These are phyloP conservation scores for Thereva unica DNA, from an alignment of 2,888 invertebrate species.

Conservation along the genomic window DNA sequence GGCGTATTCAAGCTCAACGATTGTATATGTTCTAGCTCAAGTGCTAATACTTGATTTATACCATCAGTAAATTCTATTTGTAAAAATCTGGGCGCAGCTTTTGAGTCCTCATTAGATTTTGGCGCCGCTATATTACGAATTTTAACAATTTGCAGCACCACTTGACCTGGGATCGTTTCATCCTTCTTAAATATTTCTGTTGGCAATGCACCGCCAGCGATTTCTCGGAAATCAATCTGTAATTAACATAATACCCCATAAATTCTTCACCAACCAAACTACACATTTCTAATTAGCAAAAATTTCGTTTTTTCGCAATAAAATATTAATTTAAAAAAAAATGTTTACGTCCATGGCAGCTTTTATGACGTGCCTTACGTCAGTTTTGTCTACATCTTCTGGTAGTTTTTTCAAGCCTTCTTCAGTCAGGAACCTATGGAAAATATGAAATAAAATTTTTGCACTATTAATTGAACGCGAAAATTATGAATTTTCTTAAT, in stretches of 20 bases:
- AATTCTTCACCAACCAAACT: too few relatives aligned
- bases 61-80: slow-evolving; percentile 87
- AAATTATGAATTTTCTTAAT: slow-evolving; percentile 40
- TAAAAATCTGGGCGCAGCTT: slow-evolving; percentile 79
- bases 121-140: slow-evolving; percentile 87
- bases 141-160: slow-evolving; percentile 87
- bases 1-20: slow-evolving; percentile 78
- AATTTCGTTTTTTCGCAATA: neutral
- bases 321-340: slow-evolving; percentile 30
- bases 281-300: too few relatives aligned
- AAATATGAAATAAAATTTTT: neutral
- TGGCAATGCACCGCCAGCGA: slow-evolving; percentile 76
- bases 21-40: slow-evolving; percentile 75
- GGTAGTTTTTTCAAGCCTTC: slow-evolving; percentile 71
- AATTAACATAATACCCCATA: slow-evolving; percentile 1
- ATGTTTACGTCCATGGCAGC: slow-evolving; percentile 73
- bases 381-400: slow-evolving; percentile 66
- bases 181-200: slow-evolving; percentile 67
- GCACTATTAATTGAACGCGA: too few relatives aligned
- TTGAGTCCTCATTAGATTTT: slow-evolving; percentile 85
- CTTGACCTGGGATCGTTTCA: slow-evolving; percentile 59
- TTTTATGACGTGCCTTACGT: slow-evolving; percentile 66
- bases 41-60: slow-evolving; percentile 72
- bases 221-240: slow-evolving; percentile 73
- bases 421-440: slow-evolving; percentile 72